Evolutionary conservation across 2,113 vertebrate genomes (phyloP).

Genomic region (Helogale parvula): DNA sequence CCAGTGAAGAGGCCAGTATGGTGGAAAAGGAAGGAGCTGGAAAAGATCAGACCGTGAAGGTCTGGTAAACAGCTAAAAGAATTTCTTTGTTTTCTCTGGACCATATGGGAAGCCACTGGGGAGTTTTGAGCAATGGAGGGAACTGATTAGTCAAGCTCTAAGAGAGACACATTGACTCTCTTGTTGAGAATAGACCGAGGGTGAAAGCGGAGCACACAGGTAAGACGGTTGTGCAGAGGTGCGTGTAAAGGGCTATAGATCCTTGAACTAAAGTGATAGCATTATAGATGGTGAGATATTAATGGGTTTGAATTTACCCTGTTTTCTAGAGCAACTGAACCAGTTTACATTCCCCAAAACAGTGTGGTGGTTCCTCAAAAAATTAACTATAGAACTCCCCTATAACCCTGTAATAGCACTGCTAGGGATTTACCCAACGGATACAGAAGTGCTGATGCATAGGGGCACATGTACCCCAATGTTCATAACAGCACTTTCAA

Average conservation of each 20-base stretch:
- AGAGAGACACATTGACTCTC: neutral
- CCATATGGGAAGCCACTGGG: neutral
- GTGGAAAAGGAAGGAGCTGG: neutral
- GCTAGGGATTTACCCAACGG: no score
- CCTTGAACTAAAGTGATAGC: neutral
- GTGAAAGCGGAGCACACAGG: neutral
- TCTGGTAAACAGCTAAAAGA: neutral
- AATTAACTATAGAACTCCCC: no score
- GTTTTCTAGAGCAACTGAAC: no score
- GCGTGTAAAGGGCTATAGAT: no score
- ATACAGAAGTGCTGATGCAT: no score
- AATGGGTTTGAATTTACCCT: neutral
- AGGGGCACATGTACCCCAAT: no score
- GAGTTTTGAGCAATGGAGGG: neutral
- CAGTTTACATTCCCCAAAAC: no score
- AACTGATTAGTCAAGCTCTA: neutral
- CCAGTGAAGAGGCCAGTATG: neutral
- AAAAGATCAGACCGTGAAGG: fast-evolving
- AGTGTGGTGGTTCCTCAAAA: no score
- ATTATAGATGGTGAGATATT: neutral
- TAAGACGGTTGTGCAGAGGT: neutral
- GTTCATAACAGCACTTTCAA: no score
- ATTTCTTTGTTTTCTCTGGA: neutral
- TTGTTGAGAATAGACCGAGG: neutral
- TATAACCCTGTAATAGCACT: no score